Percentiles rank a stretch among this genome's conserved stretches.
Evolutionary conservation across 1,140 invertebrate species (phyloP).

Genomic region (Episyrphus balteatus): DNA sequence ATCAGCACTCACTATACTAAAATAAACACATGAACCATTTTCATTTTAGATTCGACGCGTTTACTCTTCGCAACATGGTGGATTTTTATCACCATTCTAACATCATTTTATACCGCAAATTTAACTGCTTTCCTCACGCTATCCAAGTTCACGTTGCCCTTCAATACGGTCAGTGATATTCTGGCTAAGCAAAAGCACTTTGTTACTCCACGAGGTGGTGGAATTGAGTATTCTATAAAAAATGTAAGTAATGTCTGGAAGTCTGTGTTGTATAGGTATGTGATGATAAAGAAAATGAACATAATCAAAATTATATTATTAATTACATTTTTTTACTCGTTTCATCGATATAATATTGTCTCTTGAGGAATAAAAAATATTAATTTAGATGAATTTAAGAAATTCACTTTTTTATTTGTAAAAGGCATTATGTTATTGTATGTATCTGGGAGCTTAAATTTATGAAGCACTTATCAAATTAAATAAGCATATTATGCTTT

Average conservation of each 20-base stretch:
- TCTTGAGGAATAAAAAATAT: no score
- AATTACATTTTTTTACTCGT: no score
- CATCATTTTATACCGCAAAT: constrained; percentile 86
- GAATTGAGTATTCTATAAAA: constrained; percentile 51
- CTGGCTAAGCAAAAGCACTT: constrained; percentile 53
- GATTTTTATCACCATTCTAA: constrained; percentile 78
- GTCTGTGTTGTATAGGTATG: no score
- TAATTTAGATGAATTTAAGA: no score
- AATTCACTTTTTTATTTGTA: no score
- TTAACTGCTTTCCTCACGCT: constrained; percentile 78
- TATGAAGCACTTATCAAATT: no score
- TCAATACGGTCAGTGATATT: constrained; percentile 56
- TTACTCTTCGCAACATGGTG: constrained; percentile 83
- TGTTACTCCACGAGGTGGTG: constrained; percentile 52
- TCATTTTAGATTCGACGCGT: constrained; percentile 59
- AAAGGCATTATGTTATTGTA: no score
- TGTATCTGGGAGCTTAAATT: no score
- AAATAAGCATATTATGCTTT: no score
- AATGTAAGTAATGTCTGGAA: constrained; percentile 39
- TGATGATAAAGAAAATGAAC: no score
- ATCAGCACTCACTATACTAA: not conserved
- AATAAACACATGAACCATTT: not conserved
- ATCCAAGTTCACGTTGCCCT: constrained; percentile 68
- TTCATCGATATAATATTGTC: no score
- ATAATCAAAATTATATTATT: no score